Percentiles rank a stretch among this genome's conserved stretches.
Evolutionary conservation across 1,140 invertebrate species (phyloP).

Genomic region (Bombus sylvicola): DNA sequence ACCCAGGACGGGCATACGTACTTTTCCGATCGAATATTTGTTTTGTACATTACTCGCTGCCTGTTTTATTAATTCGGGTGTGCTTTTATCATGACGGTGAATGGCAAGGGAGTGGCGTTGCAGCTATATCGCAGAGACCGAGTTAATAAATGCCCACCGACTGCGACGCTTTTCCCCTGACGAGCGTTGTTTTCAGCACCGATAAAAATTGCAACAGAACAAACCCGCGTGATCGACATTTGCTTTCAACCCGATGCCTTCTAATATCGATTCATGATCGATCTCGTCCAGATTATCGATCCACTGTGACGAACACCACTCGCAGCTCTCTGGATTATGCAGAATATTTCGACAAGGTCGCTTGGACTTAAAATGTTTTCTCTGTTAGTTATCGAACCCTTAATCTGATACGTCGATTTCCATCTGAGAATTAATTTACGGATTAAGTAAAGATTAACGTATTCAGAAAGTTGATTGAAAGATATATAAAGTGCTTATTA

Average conservation of each 20-base stretch:
- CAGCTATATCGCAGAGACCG: background rate
- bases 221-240: background rate
- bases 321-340: background rate
- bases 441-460: no score
- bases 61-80: constrained; percentile 21
- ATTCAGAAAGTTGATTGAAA: no score
- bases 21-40: background rate
- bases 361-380: background rate
- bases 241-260: no score
- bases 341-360: background rate
- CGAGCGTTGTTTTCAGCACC: constrained; percentile 1
- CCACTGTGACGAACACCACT: background rate
- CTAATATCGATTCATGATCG: no score
- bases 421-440: no score
- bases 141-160: background rate
- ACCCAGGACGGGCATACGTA: background rate
- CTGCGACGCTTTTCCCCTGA: background rate
- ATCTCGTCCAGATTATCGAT: background rate
- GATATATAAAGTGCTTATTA: no score
- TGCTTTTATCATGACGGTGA: constrained; percentile 8
- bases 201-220: constrained; percentile 1
- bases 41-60: constrained; percentile 2
- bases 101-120: constrained; percentile 1
- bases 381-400: no score
- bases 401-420: no score